phyloP scores from a whole-genome alignment of 37 sponge, comb jelly and placozoan genomes.

The Ianthella basta region DNA sequence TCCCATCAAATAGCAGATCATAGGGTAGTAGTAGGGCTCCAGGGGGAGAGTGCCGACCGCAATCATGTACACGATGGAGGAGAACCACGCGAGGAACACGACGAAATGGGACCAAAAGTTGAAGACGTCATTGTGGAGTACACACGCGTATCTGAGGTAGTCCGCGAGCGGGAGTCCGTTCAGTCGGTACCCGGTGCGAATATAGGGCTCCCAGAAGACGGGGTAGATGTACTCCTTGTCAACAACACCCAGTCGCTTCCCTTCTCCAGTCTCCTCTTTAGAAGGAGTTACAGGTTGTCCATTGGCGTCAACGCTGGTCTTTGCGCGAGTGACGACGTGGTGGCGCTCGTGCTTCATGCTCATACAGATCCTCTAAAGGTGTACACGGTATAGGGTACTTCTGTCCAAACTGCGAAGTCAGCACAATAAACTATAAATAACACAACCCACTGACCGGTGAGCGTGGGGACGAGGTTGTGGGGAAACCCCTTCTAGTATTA shows the following conservation, averaged over 20 bases:
- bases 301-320: too few species aligned
- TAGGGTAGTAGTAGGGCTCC: conserved; percentile 60
- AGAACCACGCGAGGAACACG: conserved; percentile 44
- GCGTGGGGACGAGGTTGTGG: too few species aligned
- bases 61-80: not conserved
- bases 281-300: too few species aligned
- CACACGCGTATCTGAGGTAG: conserved; percentile 42
- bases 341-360: too few species aligned
- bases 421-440: too few species aligned
- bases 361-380: too few species aligned
- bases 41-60: not conserved
- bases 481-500: too few species aligned
- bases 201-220: conserved; percentile 53
- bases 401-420: too few species aligned
- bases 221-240: not conserved
- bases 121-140: conserved; percentile 64
- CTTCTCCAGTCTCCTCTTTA: not conserved
- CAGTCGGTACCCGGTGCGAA: conserved; percentile 57
- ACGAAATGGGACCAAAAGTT: conserved; percentile 88
- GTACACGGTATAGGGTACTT: too few species aligned
- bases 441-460: too few species aligned
- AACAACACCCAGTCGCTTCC: not conserved
- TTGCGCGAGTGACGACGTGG: too few species aligned
- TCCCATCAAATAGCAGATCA: conserved; percentile 64
- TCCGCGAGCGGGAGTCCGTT: conserved; percentile 9